Conservation (phyloP, 2,797 vertebrate species). For the Coccyzus lansbergi region DNA sequence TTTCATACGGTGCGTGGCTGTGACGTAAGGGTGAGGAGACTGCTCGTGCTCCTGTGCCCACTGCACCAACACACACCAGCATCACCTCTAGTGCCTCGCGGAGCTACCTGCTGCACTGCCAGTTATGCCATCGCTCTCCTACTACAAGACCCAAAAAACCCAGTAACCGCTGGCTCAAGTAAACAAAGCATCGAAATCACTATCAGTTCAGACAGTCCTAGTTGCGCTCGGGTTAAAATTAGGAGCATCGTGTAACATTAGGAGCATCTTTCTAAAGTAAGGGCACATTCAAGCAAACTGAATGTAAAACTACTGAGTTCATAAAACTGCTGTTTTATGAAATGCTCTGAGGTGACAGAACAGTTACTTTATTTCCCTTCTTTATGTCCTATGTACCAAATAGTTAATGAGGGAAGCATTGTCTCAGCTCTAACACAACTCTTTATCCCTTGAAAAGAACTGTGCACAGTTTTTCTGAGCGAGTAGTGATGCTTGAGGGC, state of each 20-base stretch:
- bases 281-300: background rate
- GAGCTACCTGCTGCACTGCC: accelerated
- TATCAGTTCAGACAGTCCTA: too few relatives aligned
- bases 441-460: background rate
- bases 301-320: background rate
- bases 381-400: background rate
- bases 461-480: accelerated
- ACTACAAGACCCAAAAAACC: too few relatives aligned
- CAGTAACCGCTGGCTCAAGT: background rate
- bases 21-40: accelerated
- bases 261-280: background rate
- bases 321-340: background rate
- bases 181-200: accelerated
- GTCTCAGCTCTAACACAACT: background rate
- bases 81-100: accelerated
- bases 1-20: accelerated
- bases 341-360: background rate
- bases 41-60: background rate
- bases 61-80: background rate
- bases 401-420: too few relatives aligned
- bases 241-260: background rate
- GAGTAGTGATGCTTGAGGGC: background rate
- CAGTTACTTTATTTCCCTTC: background rate
- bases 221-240: background rate
- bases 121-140: accelerated